Percentiles rank a stretch among this genome's conserved stretches.
phyloP scores from a whole-genome alignment of 2,797 vertebrate genomes.

The Anguilla obscura region DNA sequence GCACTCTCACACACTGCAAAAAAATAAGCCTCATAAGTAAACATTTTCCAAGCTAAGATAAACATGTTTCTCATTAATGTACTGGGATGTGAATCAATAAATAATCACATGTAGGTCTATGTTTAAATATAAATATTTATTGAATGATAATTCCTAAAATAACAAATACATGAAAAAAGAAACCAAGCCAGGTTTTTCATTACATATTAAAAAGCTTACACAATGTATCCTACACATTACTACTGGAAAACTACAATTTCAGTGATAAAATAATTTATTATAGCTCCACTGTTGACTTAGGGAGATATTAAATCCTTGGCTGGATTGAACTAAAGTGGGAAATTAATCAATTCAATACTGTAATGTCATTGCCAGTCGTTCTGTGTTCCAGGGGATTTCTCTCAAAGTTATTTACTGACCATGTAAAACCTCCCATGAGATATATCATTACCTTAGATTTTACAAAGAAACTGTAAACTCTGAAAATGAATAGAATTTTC shows the following conservation, averaged over 20 bases:
- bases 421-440: conserved; percentile 6
- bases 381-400: not conserved
- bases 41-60: not conserved
- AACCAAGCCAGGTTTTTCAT: not conserved
- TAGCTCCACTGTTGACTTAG: not conserved
- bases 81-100: too few species aligned
- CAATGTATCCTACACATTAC: not conserved
- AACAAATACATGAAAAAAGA: not conserved
- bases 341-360: conserved; percentile 7
- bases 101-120: too few species aligned
- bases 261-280: not conserved
- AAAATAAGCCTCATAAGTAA: not conserved
- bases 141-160: not conserved
- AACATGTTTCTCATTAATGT: not conserved
- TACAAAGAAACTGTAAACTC: not conserved
- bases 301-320: conserved; percentile 8
- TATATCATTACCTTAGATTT: not conserved
- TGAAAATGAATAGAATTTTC: not conserved
- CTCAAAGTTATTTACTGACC: not conserved
- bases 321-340: not conserved
- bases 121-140: too few species aligned
- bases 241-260: not conserved
- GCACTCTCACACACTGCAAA: too few species aligned
- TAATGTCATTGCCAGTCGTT: conserved; percentile 10
- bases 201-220: not conserved